Evolutionary conservation across 2,113 vertebrate genomes (phyloP).

Genomic region (Forbesichthys papilliferus): DNA sequence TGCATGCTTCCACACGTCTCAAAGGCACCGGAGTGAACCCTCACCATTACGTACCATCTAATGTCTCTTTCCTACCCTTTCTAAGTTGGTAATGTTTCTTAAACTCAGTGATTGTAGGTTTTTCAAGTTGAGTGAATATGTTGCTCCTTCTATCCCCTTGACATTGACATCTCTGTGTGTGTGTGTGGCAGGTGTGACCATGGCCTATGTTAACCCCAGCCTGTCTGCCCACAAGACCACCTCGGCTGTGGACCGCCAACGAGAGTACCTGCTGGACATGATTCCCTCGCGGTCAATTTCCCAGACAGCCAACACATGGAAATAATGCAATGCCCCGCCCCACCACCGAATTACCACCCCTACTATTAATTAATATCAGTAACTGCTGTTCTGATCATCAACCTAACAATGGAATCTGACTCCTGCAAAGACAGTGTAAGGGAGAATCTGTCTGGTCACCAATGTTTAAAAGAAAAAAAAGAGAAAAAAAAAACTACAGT

Average conservation of each 20-base stretch:
- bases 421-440: slow-evolving; percentile 40
- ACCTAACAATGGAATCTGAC: slow-evolving; percentile 57
- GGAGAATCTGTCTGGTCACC: slow-evolving; percentile 47
- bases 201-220: slow-evolving; percentile 90
- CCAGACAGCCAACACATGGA: slow-evolving; percentile 94
- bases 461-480: slow-evolving; percentile 32
- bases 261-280: slow-evolving; percentile 98
- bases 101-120: neutral
- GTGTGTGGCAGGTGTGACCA: slow-evolving; percentile 82
- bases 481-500: neutral
- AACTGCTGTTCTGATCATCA: slow-evolving; percentile 69
- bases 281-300: slow-evolving; percentile 96
- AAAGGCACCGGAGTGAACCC: neutral
- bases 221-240: slow-evolving; percentile 88
- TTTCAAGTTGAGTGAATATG: too few species aligned
- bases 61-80: neutral
- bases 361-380: slow-evolving; percentile 55
- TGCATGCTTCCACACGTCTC: too few species aligned
- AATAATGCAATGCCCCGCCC: slow-evolving; percentile 78
- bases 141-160: neutral
- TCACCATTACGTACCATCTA: neutral
- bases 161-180: slow-evolving; percentile 7
- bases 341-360: slow-evolving; percentile 39
- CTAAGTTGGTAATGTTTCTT: neutral
- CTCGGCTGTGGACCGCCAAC: slow-evolving; percentile 91